phyloP scores from a whole-genome alignment of 2,888 invertebrate species.

The Caenorhabditis angaria region DNA sequence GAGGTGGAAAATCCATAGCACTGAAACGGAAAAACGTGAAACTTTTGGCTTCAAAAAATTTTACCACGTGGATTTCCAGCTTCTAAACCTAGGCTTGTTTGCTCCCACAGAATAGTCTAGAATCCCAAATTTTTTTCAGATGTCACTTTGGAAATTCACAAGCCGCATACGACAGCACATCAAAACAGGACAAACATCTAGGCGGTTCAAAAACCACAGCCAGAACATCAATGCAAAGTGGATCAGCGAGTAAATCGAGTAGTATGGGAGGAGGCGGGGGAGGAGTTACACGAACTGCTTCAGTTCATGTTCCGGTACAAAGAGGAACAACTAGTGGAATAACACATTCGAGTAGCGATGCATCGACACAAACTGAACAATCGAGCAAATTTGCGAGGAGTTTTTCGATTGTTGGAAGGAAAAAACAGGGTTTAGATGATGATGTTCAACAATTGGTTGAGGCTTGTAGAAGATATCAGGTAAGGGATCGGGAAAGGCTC shows the following conservation, averaged over 20 bases:
- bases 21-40: background rate
- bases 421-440: conserved; percentile 65
- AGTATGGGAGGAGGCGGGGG: conserved; percentile 25
- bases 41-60: background rate
- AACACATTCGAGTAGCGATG: conserved; percentile 46
- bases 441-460: conserved; percentile 70
- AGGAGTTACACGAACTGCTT: conserved; percentile 58
- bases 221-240: conserved; percentile 65
- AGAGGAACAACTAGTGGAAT: conserved; percentile 40
- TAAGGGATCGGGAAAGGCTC: background rate
- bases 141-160: conserved; percentile 70
- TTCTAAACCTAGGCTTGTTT: too few species aligned
- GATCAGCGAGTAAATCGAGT: conserved; percentile 56
- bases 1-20: background rate
- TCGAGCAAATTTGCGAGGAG: conserved; percentile 59
- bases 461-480: conserved; percentile 70
- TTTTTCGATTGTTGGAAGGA: conserved; percentile 65
- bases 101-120: too few species aligned
- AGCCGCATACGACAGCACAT: conserved; percentile 66
- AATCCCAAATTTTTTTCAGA: conserved; percentile 14
- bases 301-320: conserved; percentile 56
- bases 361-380: conserved; percentile 60
- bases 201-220: conserved; percentile 65
- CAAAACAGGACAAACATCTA: conserved; percentile 62
- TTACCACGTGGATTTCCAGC: too few species aligned